Percentiles rank a stretch among this genome's conserved stretches.
phyloP scores from a whole-genome alignment of 2,113 vertebrate species.

The Pedetes capensis region DNA sequence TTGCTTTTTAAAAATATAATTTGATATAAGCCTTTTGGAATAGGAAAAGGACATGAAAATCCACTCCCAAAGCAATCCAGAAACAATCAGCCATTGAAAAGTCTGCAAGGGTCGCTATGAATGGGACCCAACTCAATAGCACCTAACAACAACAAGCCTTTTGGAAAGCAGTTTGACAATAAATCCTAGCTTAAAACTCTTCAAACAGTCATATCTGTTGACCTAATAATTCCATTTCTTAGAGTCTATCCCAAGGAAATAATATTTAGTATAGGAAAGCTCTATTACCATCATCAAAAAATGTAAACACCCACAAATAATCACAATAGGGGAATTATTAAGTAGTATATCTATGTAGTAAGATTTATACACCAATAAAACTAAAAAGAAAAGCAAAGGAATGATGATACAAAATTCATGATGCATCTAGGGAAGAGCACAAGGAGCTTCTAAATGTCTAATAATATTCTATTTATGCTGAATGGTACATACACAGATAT shows the following conservation, averaged over 20 bases:
- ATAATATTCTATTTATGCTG: background rate
- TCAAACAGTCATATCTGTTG: background rate
- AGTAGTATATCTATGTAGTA: background rate
- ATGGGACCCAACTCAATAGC: no score
- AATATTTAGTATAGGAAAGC: background rate
- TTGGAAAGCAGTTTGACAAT: background rate
- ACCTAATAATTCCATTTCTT: background rate
- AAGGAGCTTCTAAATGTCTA: background rate
- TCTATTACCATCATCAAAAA: background rate
- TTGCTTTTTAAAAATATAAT: constrained; percentile 4
- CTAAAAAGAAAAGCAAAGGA: background rate
- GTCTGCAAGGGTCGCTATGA: no score
- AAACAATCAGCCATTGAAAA: no score
- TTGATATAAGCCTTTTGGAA: background rate
- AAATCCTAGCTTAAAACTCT: constrained; percentile 4
- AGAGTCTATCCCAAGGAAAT: constrained; percentile 28
- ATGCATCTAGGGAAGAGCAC: background rate
- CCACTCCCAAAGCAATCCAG: no score
- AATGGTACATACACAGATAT: background rate
- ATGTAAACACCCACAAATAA: background rate
- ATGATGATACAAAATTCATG: background rate
- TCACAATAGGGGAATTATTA: background rate
- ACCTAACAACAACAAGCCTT: no score
- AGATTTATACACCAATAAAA: background rate
- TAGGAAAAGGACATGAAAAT: no score